Conservation (phyloP, 2,888 invertebrate genomes). For the Junonia oenone region DNA sequence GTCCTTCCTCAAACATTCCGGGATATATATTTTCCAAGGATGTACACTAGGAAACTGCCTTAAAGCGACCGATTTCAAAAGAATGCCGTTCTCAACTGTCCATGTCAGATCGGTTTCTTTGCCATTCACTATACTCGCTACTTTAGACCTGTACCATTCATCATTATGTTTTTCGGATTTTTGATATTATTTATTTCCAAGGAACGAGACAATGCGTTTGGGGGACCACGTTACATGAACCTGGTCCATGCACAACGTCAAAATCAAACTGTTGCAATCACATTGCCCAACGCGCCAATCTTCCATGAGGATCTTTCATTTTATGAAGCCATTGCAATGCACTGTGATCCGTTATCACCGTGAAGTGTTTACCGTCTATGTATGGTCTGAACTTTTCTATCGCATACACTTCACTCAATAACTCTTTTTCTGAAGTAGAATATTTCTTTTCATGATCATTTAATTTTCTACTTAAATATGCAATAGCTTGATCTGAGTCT, state of each 20-base stretch:
- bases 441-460: slow-evolving; percentile 10
- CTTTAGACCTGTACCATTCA: slow-evolving; percentile 8
- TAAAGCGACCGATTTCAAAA: background rate
- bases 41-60: slow-evolving; percentile 9
- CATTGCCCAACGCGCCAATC: slow-evolving; percentile 29
- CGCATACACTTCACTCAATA: slow-evolving; percentile 7
- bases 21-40: slow-evolving; percentile 25
- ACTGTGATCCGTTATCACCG: slow-evolving; percentile 32
- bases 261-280: slow-evolving; percentile 25
- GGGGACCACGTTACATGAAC: background rate
- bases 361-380: slow-evolving; percentile 30
- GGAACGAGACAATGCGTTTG: background rate
- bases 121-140: background rate
- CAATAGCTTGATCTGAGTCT: slow-evolving; percentile 11
- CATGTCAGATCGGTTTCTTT: background rate
- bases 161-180: slow-evolving; percentile 1
- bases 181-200: background rate
- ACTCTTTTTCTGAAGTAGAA: slow-evolving; percentile 20
- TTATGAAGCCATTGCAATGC: slow-evolving; percentile 34
- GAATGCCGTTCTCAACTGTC: background rate
- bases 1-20: slow-evolving; percentile 6
- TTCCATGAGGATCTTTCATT: slow-evolving; percentile 30
- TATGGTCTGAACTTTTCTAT: slow-evolving; percentile 19
- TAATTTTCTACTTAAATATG: slow-evolving; percentile 16
- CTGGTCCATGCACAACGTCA: background rate